These are phyloP conservation scores for Platichthys stellatus DNA, from an alignment of 2,113 vertebrate genomes.

Conservation along the genomic window DNA sequence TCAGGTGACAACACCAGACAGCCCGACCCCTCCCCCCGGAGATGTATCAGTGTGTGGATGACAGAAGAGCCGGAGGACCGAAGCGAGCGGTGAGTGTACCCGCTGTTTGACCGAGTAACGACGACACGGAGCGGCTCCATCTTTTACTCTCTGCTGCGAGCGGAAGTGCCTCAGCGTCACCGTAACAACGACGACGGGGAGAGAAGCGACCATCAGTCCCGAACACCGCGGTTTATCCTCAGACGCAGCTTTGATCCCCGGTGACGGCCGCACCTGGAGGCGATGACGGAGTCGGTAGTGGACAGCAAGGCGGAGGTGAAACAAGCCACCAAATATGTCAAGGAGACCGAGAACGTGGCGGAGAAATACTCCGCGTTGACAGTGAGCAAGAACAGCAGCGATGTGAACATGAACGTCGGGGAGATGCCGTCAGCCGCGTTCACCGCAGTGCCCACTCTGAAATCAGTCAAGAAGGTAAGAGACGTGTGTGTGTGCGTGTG, in stretches of 20 bases:
- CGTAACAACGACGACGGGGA: conserved; percentile 32
- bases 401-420: conserved; percentile 81
- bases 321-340: conserved; percentile 86
- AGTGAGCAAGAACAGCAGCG: conserved; percentile 83
- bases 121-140: conserved; percentile 6
- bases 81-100: conserved; percentile 26
- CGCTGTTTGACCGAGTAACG: conserved; percentile 21
- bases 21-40: conserved; percentile 62
- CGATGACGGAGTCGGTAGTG: conserved; percentile 79
- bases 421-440: conserved; percentile 83
- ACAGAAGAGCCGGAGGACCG: conserved; percentile 55
- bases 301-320: conserved; percentile 81
- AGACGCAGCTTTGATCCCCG: not conserved
- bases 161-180: not conserved
- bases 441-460: conserved; percentile 82
- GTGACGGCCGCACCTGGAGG: conserved; percentile 41
- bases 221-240: not conserved
- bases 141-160: not conserved
- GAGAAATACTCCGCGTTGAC: conserved; percentile 85
- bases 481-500: conserved; percentile 6
- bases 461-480: conserved; percentile 86
- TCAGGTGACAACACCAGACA: conserved; percentile 71
- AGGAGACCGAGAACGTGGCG: conserved; percentile 86
- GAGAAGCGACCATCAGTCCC: conserved; percentile 3
- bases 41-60: conserved; percentile 74